phyloP scores from a whole-genome alignment of 2,113 vertebrate genomes.

The Hystrix brachyura region DNA sequence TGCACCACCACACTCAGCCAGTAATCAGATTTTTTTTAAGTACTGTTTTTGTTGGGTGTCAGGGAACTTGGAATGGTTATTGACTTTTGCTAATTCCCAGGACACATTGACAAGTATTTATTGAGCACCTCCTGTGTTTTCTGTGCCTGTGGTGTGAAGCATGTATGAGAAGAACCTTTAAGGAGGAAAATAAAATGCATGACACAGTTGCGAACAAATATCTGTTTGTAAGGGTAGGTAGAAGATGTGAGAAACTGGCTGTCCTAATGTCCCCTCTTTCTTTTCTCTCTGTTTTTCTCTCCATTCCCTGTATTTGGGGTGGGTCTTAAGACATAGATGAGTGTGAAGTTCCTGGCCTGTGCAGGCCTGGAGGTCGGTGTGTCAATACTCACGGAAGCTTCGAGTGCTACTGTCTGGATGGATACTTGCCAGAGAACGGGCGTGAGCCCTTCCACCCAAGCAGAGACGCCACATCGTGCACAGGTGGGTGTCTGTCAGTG shows the following conservation, averaged over 20 bases:
- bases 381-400: constrained; percentile 92
- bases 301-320: neutral
- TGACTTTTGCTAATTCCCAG: neutral
- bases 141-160: neutral
- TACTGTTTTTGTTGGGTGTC: neutral
- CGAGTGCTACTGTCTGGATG: constrained; percentile 91
- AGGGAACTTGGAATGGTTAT: neutral
- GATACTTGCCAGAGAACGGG: constrained; percentile 90
- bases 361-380: constrained; percentile 91
- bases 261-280: neutral
- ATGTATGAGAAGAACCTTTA: neutral
- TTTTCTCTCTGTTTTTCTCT: neutral
- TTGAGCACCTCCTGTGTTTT: neutral
- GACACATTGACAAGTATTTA: constrained; percentile 8
- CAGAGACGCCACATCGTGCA: constrained; percentile 86
- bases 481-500: constrained; percentile 87
- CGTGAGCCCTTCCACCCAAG: constrained; percentile 87
- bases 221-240: neutral
- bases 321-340: constrained; percentile 92
- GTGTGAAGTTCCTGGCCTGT: constrained; percentile 89
- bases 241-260: neutral
- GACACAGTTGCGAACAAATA: neutral
- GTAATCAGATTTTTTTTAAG: neutral
- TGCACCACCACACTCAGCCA: neutral
- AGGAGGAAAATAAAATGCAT: neutral